Evolutionary conservation across 2,113 vertebrate species (phyloP).

Genomic region (Caretta caretta): DNA sequence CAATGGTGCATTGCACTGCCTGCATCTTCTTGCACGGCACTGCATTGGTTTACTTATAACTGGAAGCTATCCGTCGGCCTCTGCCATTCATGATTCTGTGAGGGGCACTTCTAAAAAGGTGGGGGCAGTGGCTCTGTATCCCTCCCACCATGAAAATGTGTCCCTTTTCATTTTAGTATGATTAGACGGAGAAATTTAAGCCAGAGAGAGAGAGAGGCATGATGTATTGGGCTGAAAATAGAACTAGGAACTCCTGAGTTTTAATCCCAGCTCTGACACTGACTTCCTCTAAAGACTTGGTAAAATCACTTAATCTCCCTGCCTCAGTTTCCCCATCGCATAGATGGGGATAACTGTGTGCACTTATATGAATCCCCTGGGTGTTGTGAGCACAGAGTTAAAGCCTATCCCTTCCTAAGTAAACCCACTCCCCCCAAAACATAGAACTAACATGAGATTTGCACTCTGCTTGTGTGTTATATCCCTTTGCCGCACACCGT

Average conservation of each 20-base stretch:
- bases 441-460: not conserved
- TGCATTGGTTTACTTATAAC: not conserved
- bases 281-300: not conserved
- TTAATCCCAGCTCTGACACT: not conserved
- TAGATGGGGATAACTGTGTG: not conserved
- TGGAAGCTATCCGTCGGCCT: not conserved
- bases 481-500: not conserved
- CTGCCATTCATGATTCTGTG: too few species aligned
- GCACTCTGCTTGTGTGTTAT: not conserved
- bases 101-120: too few species aligned
- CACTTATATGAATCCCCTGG: not conserved
- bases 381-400: not conserved
- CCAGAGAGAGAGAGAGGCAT: not conserved
- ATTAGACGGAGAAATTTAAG: not conserved
- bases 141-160: not conserved
- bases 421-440: not conserved
- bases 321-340: not conserved
- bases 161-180: not conserved
- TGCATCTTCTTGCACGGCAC: not conserved
- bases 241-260: not conserved
- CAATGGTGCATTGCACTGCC: not conserved
- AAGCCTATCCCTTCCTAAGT: not conserved
- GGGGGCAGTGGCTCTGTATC: not conserved
- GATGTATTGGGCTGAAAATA: not conserved
- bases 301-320: not conserved